Conservation (phyloP, 1,140 invertebrate species). For the Hyles vespertilio region DNA sequence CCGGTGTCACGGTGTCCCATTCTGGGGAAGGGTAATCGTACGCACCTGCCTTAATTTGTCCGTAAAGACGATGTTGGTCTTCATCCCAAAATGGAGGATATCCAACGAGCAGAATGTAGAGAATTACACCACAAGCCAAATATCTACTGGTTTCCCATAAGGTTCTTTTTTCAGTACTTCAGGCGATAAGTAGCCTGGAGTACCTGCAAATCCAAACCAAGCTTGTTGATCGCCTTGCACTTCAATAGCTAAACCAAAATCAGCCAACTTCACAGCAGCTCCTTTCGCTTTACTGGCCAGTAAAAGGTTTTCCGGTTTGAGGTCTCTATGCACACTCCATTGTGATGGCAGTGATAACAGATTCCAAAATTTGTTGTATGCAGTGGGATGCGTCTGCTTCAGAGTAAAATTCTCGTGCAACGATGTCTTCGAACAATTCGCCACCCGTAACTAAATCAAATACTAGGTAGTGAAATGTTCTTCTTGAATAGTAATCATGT, state of each 20-base stretch:
- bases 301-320: slow-evolving; percentile 99
- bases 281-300: slow-evolving; percentile 99
- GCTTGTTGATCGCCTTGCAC: slow-evolving; percentile 99
- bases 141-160: slow-evolving; percentile 99
- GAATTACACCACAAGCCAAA: slow-evolving; percentile 99
- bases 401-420: slow-evolving; percentile 99
- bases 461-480: slow-evolving; percentile 99
- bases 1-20: slow-evolving; percentile 99
- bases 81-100: slow-evolving; percentile 99
- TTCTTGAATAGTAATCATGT: slow-evolving; percentile 99
- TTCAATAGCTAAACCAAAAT: slow-evolving; percentile 99
- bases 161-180: slow-evolving; percentile 99
- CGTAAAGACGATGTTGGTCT: slow-evolving; percentile 98
- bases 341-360: slow-evolving; percentile 99
- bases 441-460: slow-evolving; percentile 99
- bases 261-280: slow-evolving; percentile 99
- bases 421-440: slow-evolving; percentile 99
- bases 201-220: slow-evolving; percentile 99
- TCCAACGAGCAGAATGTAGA: slow-evolving; percentile 99
- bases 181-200: slow-evolving; percentile 98
- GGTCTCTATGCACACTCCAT: slow-evolving; percentile 98
- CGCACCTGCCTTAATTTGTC: slow-evolving; percentile 99
- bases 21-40: slow-evolving; percentile 99
- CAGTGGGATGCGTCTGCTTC: slow-evolving; percentile 99
- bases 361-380: slow-evolving; percentile 99